A percentile compares a stretch with the other conserved stretches of the same genome.
Evolutionary conservation across 2,113 vertebrate genomes (phyloP).

Genomic region (Beaufortia kweichowensis): DNA sequence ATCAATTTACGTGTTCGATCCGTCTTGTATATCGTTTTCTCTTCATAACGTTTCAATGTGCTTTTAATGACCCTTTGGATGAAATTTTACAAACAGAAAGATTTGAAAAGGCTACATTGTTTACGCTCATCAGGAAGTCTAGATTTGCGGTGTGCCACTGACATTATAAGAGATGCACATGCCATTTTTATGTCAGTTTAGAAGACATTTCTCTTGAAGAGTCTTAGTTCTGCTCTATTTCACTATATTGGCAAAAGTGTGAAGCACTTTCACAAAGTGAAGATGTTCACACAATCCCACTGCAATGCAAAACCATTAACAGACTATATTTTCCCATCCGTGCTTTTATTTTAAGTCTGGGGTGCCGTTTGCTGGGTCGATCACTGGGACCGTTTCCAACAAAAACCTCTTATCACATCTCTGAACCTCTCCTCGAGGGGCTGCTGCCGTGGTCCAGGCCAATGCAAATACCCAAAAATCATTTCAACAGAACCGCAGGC

Average conservation of each 20-base stretch:
- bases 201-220: neutral
- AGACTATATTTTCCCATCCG: slow-evolving; percentile 37
- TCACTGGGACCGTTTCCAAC: slow-evolving; percentile 65
- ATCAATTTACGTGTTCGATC: too few species aligned
- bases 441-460: slow-evolving; percentile 46
- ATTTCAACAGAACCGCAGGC: slow-evolving; percentile 33
- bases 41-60: too few species aligned
- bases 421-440: slow-evolving; percentile 51
- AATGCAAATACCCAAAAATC: slow-evolving; percentile 58
- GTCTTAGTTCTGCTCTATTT: slow-evolving; percentile 13
- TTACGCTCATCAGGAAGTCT: too few species aligned
- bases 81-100: neutral
- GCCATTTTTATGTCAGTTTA: neutral
- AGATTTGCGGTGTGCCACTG: too few species aligned
- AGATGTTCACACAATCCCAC: slow-evolving; percentile 45
- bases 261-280: neutral
- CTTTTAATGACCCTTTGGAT: neutral
- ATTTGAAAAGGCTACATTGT: neutral
- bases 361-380: neutral
- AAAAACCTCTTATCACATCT: slow-evolving; percentile 59
- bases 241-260: neutral
- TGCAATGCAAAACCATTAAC: slow-evolving; percentile 60
- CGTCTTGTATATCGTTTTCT: too few species aligned
- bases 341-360: neutral
- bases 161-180: neutral